Evolutionary conservation across 2,113 vertebrate species (phyloP).

Genomic region (Corythaixoides concolor): DNA sequence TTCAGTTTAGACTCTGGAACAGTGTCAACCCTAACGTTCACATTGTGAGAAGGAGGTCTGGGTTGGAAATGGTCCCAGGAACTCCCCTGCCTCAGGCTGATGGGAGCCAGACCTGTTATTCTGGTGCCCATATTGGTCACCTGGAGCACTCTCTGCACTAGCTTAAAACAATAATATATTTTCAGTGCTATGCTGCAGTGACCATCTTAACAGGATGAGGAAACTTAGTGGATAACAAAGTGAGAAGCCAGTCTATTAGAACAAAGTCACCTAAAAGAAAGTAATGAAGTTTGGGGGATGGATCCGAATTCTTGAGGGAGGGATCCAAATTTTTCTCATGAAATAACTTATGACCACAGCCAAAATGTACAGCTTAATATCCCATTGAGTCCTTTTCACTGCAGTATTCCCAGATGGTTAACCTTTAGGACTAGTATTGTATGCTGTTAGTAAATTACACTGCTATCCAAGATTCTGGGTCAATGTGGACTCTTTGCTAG

Average conservation of each 20-base stretch:
- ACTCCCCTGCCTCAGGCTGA: background rate
- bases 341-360: background rate
- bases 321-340: background rate
- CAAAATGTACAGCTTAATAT: background rate
- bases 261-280: background rate
- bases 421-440: background rate
- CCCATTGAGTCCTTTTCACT: background rate
- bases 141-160: background rate
- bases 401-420: background rate
- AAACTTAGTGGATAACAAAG: background rate
- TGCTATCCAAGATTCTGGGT: background rate
- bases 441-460: background rate
- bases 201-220: background rate
- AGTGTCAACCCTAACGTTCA: background rate
- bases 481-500: background rate
- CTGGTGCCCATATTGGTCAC: background rate
- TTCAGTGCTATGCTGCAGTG: background rate
- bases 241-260: background rate
- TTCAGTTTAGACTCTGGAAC: constrained; percentile 11
- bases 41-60: background rate
- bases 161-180: background rate
- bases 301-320: background rate
- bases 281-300: background rate
- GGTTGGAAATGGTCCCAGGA: background rate
- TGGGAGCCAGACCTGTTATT: constrained; percentile 17